Conservation (phyloP, 1,140 invertebrate species). For the Zelostemma sp. region DNA sequence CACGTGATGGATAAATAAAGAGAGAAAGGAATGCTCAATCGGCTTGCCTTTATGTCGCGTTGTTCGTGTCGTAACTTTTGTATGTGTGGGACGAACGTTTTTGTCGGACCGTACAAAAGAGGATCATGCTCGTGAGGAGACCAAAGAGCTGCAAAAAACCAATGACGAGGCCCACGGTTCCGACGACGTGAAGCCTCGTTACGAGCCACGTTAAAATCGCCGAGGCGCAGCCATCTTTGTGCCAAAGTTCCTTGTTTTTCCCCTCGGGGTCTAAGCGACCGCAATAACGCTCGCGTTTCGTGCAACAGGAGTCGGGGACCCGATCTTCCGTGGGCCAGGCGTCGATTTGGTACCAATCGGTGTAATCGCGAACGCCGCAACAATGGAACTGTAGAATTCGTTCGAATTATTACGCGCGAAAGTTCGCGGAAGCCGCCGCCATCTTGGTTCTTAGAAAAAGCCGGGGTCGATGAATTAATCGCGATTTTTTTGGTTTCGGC, state of each 20-base stretch:
- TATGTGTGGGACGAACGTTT: conserved; percentile 78
- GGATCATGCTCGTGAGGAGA: conserved; percentile 80
- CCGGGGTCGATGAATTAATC: too few species aligned
- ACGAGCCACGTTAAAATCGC: conserved; percentile 79
- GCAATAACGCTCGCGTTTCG: conserved; percentile 69
- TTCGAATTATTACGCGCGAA: too few species aligned
- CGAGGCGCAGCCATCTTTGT: conserved; percentile 77
- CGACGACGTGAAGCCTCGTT: conserved; percentile 78
- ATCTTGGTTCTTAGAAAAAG: too few species aligned
- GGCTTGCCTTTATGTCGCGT: conserved; percentile 67
- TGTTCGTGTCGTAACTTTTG: conserved; percentile 76
- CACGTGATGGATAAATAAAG: conserved; percentile 1
- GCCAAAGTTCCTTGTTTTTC: conserved; percentile 74
- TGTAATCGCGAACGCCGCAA: conserved; percentile 86
- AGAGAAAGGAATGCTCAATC: background rate
- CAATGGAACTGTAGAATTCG: conserved; percentile 78
- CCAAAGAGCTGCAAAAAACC: conserved; percentile 80
- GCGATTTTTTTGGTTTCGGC: too few species aligned
- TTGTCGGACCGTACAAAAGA: conserved; percentile 82
- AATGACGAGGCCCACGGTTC: conserved; percentile 79
- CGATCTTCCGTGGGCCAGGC: conserved; percentile 81
- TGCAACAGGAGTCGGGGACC: conserved; percentile 87
- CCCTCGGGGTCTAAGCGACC: conserved; percentile 62
- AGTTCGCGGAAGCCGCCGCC: too few species aligned
- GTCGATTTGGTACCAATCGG: conserved; percentile 87